Base-by-base conservation (phyloP, 2,797 vertebrate genomes). In the Micrastur ruficollis region DNA sequence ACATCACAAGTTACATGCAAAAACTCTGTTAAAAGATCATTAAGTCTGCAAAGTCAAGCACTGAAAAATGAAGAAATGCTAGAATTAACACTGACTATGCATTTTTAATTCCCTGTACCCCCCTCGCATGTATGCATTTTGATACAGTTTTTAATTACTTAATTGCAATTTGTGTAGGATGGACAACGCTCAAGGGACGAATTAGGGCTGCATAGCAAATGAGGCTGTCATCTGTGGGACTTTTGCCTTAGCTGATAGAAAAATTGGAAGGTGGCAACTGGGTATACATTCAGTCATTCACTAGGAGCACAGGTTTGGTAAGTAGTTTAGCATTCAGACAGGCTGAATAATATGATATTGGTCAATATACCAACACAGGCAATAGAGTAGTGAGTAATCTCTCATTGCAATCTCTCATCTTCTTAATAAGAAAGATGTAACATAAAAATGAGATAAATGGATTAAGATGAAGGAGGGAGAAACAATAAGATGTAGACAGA, bases 61-160 rank as follows among this genome's bases (percentile, higher is more conserved):
- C 23, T 53, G 46, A 92, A 89, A 94, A 94, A 56, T 53, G 5
- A 89, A 85, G 49, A 89, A 87, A 87, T 53, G 59, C 36, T 82
- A 82, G 36, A 82, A 96, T 92, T 82, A 74, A 52, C 47, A 62
- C 70, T 46, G 86, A 73, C 47, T 68, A 29, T 29, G 80, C 47
- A 63, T 82, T 92, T 94, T 89, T 46, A 93, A 91, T 81, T 95
- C 89, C 68, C 70, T 72, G 11, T 47, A 25, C 5, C 7, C 8
- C 16, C 13, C 8, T 5, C 2, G 6, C 3, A 2, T 34, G 9
- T 31, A 59, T 74, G 71, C 52, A 93, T 96, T 93, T 93, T 93
- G 74, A 89, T 71, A 65, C 25, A 65, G 5, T 71, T 92, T 92
- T 82, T 71, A 93, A 94, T 92, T 78, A 89, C 65, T 86, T 95